phyloP scores from a whole-genome alignment of 2,888 invertebrate species.

The Oscheius myriophilus region DNA sequence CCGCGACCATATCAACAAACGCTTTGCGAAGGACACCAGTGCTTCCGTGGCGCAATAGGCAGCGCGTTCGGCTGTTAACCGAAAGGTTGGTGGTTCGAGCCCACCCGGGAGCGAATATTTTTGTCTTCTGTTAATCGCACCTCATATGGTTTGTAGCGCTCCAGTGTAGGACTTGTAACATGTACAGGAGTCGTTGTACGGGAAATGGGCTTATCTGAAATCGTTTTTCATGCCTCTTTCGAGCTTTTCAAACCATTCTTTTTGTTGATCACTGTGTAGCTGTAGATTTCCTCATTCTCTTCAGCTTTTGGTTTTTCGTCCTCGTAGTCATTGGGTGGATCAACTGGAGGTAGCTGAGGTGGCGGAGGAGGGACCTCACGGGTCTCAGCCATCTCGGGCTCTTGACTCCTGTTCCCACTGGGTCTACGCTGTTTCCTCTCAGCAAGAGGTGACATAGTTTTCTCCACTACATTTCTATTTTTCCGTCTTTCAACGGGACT shows the following conservation, averaged over 20 bases:
- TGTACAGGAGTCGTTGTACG: not conserved
- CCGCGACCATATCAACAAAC: too few relatives aligned
- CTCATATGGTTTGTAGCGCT: constrained; percentile 25
- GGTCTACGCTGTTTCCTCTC: constrained; percentile 4
- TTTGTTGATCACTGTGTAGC: constrained; percentile 12
- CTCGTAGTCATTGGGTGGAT: not conserved
- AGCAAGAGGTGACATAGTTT: constrained; percentile 13
- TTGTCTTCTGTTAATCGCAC: not conserved
- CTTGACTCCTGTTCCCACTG: constrained; percentile 8
- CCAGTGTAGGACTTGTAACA: not conserved
- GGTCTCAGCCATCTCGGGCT: not conserved
- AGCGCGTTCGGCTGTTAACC: constrained; percentile 71
- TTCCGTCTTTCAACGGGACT: constrained; percentile 22
- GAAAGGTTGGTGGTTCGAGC: constrained; percentile 71
- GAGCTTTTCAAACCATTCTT: constrained; percentile 4
- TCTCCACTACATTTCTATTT: constrained; percentile 1
- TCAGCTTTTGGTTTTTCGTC: constrained; percentile 8
- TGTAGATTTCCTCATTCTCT: constrained; percentile 15
- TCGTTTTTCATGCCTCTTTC: not conserved
- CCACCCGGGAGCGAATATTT: constrained; percentile 76
- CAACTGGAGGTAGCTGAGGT: not conserved
- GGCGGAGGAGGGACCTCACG: constrained; percentile 8
- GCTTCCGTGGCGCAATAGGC: constrained; percentile 56
- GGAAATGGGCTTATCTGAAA: constrained; percentile 11
- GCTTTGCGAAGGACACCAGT: too few relatives aligned